Conservation (phyloP, 2,888 invertebrate genomes). For the Digitonthophagus gazella region DNA sequence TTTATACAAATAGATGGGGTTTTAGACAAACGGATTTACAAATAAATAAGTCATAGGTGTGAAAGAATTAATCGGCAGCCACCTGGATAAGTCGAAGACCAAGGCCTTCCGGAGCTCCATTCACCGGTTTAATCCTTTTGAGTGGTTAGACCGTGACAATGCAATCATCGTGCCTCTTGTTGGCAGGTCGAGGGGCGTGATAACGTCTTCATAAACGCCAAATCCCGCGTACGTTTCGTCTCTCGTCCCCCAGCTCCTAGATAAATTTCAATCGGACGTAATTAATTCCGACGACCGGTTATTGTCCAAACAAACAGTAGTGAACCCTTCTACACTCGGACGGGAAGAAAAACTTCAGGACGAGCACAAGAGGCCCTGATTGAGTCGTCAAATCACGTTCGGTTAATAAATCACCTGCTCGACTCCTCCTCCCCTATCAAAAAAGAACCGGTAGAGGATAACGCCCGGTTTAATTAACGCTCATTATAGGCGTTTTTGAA, state of each 20-base stretch:
- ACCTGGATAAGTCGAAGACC: neutral
- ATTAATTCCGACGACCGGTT: slow-evolving; percentile 25
- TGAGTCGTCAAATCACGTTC: neutral
- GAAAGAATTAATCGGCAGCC: neutral
- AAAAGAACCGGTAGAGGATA: neutral
- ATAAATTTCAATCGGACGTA: slow-evolving; percentile 32
- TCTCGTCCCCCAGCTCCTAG: slow-evolving; percentile 10
- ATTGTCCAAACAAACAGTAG: neutral
- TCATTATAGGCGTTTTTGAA: neutral
- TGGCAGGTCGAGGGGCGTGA: neutral
- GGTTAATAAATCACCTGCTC: neutral
- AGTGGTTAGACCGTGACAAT: neutral
- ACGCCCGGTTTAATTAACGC: neutral
- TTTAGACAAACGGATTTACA: no score
- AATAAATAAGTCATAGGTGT: no score
- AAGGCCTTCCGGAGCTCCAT: neutral
- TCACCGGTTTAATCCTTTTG: neutral
- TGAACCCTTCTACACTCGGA: neutral
- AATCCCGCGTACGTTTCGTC: neutral
- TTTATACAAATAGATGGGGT: no score
- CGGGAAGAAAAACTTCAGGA: no score
- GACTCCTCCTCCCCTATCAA: neutral
- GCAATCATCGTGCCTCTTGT: neutral
- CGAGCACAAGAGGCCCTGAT: neutral
- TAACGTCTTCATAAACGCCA: neutral